These are phyloP conservation scores for Dicentrarchus labrax DNA, from an alignment of 2,113 vertebrate genomes.

Conservation along the genomic window DNA sequence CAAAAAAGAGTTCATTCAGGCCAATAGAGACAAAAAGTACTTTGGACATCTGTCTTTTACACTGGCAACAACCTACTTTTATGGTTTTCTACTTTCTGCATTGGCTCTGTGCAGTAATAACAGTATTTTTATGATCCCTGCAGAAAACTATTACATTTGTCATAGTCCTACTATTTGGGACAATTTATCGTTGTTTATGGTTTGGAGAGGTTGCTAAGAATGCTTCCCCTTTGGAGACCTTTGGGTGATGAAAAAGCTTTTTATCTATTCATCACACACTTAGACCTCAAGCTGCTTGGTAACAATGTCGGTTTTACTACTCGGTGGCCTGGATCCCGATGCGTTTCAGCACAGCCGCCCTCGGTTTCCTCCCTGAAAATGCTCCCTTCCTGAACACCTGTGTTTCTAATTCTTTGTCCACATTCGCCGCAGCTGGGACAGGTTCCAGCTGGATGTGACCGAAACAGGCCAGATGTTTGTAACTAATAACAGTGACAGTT, in stretches of 20 bases:
- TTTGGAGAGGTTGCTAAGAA: constrained; percentile 5
- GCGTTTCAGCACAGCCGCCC: constrained; percentile 20
- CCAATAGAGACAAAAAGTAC: constrained; percentile 31
- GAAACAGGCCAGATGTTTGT: constrained; percentile 62
- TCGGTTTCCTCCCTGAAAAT: constrained; percentile 49
- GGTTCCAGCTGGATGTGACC: constrained; percentile 50
- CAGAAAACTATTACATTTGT: constrained; percentile 33
- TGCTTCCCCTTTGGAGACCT: background rate
- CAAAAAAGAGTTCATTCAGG: background rate
- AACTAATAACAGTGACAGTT: constrained; percentile 20
- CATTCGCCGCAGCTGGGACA: constrained; percentile 8
- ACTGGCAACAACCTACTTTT: constrained; percentile 17
- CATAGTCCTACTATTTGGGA: background rate
- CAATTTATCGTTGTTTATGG: constrained; percentile 38
- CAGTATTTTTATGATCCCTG: constrained; percentile 1
- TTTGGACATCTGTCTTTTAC: constrained; percentile 49
- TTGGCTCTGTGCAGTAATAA: background rate
- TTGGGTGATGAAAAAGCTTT: constrained; percentile 32
- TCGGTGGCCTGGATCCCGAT: constrained; percentile 29
- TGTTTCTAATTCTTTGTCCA: constrained; percentile 58
- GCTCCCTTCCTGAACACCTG: constrained; percentile 73
- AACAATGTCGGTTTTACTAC: constrained; percentile 22
- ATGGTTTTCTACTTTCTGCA: constrained; percentile 22
- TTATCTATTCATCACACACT: constrained; percentile 42
- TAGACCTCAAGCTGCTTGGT: background rate